Evolutionary conservation across 2,797 vertebrate genomes (phyloP), one percentile per base, ranked within the genome.

Genomic region (Lateolabrax maculatus): DNA sequence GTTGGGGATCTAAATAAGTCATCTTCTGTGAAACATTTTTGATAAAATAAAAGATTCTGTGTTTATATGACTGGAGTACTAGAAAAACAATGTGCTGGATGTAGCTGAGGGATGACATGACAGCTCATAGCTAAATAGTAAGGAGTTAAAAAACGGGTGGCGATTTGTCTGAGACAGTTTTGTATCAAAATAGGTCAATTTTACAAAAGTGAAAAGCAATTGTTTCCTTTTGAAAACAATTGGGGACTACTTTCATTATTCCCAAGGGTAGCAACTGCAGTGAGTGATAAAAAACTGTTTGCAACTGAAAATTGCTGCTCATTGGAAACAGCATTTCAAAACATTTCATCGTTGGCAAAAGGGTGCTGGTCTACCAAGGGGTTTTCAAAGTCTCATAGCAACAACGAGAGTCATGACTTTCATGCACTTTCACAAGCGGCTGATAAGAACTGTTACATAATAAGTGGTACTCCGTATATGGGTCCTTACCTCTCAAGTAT

Each of bases 401-500:
- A 81, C 84, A 79, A 53, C 34, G 25, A 66, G 65, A 84, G 63
- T 75, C 77, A 81, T 75, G 81, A 69, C 62, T n/a, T n/a, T n/a
- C 78, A 49, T n/a, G 65, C 79, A 37, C 62, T 72, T 80, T 41
- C 9, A 53, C 21, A 56, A 43, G 77, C 75, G 74, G 73, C 75
- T 19, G 58, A 57, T 79, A 71, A 82, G 31, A 69, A 58, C 29
- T 3, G 15, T 87, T 86, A 81, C 63, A 76, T 87, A 76, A 84
- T 27, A 15, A 67, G 39, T 75, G 46, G 15, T 29, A 19, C 70
- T 78, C 29, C 4, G 1, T 74, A 27, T 19, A 58, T 43, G 65
- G 79, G 53, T 63, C 58, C 80, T 79, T 79, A 65, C 27, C 75
- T 69, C 73, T 75, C 70, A 80, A 90, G 84, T 84, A 44, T 74